Evolutionary conservation across 1,140 invertebrate genomes (phyloP).

Genomic region (Drosophila melanogaster): Release_6_plus_ISO1_MT NT_037436.4:5021001-5021500

Average conservation of each 20-base stretch:
- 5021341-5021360: constrained; percentile 75
- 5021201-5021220: constrained; percentile 20
- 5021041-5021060: constrained; percentile 42
- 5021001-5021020: constrained; percentile 83
- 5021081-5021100: constrained; percentile 27
- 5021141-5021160: constrained; percentile 6
- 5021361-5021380: constrained; percentile 55
- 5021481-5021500: constrained; percentile 45
- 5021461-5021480: constrained; percentile 77
- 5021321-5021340: constrained; percentile 74
- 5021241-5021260: constrained; percentile 4
- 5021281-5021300: constrained; percentile 53
- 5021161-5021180: constrained; percentile 3
- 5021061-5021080: constrained; percentile 19
- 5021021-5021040: constrained; percentile 79
- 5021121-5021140: constrained; percentile 3
- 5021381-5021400: constrained; percentile 58
- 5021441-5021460: constrained; percentile 82
- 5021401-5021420: constrained; percentile 11
- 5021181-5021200: constrained; percentile 12
- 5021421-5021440: constrained; percentile 60
- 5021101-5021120: constrained; percentile 5
- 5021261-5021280: constrained; percentile 5
- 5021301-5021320: constrained; percentile 58
- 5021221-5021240: not conserved